Evolutionary conservation across 2,888 invertebrate genomes (phyloP), one percentile per base, ranked within the genome.

Genomic region (Spatulosminthurus flaviceps): DNA sequence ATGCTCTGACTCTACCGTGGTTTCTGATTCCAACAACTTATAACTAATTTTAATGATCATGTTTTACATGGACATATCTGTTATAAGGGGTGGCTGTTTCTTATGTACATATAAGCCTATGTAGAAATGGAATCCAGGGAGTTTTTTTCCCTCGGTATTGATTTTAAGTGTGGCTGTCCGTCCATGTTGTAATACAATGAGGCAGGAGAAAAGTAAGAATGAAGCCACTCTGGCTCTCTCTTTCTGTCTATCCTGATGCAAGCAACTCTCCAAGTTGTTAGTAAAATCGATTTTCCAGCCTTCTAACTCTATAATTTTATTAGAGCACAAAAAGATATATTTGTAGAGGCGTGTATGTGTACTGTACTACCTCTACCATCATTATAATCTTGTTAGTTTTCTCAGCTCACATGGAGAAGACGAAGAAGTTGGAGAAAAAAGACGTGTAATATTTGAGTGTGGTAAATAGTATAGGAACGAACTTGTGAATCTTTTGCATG

Each of bases 251-350:
- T 7, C 41, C 9, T 41, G 41, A 41, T 41, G 7, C 41, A n/a
- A 41, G 51, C 51, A 51, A 7, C 13, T 41, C 7, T 13, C n/a
- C 5, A 51, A 19, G 51, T 51, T 51, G 51, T 51, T 19, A 51
- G n/a, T n/a, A 51, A 51, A 51, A 51, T 51, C 51, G 51, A 51
- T 51, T 51, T 51, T 51, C 51, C 51, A 51, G 51, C 51, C 51
- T 51, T 51, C n/a, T 51, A 19, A 51, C 51, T 13, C n/a, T 19
- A 51, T 51, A 51, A 51, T 51, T 51, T 51, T 51, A 51, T 51
- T 51, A 51, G 51, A 51, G 51, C 19, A 51, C n/a, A 51, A 51
- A 51, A 51, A 51, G 34, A 34, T 9, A 9, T 34, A 34, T 34
- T 34, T 34, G 34, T 34, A 34, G 5, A 7, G 34, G 34, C 34